These are phyloP conservation scores for Steinernema scapterisci DNA, from an alignment of 2,888 invertebrate genomes.

Conservation along the genomic window DNA sequence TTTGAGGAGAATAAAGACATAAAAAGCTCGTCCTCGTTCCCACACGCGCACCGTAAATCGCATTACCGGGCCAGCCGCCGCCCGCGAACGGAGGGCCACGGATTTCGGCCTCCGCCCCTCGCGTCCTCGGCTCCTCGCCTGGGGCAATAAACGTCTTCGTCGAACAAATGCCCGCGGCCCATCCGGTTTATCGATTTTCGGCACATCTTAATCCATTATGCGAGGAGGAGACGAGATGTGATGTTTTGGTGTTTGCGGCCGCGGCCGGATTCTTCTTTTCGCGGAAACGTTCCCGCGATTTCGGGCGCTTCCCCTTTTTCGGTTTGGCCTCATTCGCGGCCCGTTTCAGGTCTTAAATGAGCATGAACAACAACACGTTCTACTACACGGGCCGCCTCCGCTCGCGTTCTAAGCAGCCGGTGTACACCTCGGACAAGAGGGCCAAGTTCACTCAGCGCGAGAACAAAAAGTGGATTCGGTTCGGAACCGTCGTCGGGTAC, in stretches of 20 bases:
- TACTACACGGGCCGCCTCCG: slow-evolving; percentile 25
- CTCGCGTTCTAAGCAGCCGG: slow-evolving; percentile 46
- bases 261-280: not conserved
- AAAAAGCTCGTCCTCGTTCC: not conserved
- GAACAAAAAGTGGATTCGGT: slow-evolving; percentile 60
- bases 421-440: slow-evolving; percentile 56
- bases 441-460: slow-evolving; percentile 55
- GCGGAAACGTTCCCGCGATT: not conserved
- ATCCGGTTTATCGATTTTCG: slow-evolving; percentile 23
- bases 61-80: not conserved
- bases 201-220: slow-evolving; percentile 29
- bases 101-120: slow-evolving; percentile 13
- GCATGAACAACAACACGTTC: slow-evolving; percentile 30
- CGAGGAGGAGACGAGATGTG: slow-evolving; percentile 15
- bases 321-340: not conserved
- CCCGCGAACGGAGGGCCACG: not conserved
- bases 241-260: slow-evolving; percentile 15
- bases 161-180: slow-evolving; percentile 27
- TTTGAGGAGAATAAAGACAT: not conserved
- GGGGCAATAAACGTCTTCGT: slow-evolving; percentile 29
- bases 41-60: not conserved
- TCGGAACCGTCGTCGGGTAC: slow-evolving; percentile 62
- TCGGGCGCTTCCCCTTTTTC: not conserved
- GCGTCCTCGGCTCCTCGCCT: not conserved
- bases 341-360: not conserved